Evolutionary conservation across 2,797 vertebrate genomes (phyloP), one percentile per base, ranked within the genome.

Genomic region (Tarsius wallacei): DNA sequence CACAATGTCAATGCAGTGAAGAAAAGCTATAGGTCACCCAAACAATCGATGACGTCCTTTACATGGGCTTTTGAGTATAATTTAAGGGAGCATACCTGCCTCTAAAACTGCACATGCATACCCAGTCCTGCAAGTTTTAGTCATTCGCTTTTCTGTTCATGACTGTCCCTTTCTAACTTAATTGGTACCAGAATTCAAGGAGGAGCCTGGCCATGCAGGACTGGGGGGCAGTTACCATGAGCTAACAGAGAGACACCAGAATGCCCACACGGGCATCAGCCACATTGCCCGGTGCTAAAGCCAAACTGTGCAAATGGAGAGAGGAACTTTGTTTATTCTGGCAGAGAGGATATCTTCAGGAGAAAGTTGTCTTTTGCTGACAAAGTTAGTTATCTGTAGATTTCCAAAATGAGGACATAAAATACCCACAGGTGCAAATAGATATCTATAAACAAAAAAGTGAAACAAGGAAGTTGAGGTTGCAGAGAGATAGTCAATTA

Each of bases 331-430:
- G 42, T 81, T 96, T 77, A 80, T 13, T 77, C 64, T 61, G 53
- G 26, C 53, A 95, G 95, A 78, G 49, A 87, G n/a, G 31, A 7
- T 51, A 42, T 42, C 36, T 94, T 71, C 59, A 53, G 31, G 86
- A 95, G 36, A 91, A 83, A 83, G 59, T 49, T 51, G 3, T 70
- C 80, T 64, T 90, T 73, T 66, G 47, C 68, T 87, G 55, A 68
- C 53, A 68, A 87, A 89, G 84, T 95, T 93, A 53, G 82, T 66
- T 31, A 93, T 94, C 82, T 96, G 5, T 73, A 93, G 73, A 94
- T 82, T 63, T 93, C 49, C 84, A 96, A 94, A 95, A 85, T 64
- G 33, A 80, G 33, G 66, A 21, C 31, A 55, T 87, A 86, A 94
- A 68, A 92, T 61, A 73, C 49, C 86, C 57, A 77, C 57, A 95